A percentile compares a stretch with the other conserved stretches of the same genome.
These are phyloP conservation scores for Ceratotherium simum DNA, from an alignment of 2,113 vertebrate species.

Conservation along the genomic window DNA sequence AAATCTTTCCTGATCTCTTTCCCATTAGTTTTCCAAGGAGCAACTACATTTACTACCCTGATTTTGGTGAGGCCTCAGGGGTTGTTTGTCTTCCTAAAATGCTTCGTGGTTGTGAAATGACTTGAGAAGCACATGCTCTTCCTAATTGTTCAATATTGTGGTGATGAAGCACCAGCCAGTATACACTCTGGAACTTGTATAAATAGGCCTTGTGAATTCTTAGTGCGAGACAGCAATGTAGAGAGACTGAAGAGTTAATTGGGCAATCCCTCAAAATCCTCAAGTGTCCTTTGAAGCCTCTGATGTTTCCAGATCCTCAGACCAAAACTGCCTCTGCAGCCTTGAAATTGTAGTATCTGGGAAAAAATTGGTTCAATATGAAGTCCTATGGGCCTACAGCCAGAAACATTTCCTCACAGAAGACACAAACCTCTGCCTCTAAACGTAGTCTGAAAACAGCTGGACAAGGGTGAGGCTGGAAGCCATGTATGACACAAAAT, in stretches of 20 bases:
- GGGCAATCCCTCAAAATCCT: background rate
- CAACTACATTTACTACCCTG: background rate
- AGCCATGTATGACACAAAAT: background rate
- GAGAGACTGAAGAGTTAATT: background rate
- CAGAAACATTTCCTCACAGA: background rate
- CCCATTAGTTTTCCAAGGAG: background rate
- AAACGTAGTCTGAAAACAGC: background rate
- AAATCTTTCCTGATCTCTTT: constrained; percentile 27
- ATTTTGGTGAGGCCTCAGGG: constrained; percentile 3
- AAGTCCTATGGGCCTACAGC: background rate
- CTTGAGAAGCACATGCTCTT: background rate
- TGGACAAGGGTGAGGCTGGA: background rate
- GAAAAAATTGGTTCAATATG: background rate
- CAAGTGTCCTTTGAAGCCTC: background rate
- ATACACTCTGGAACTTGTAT: background rate
- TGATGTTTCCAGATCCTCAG: background rate
- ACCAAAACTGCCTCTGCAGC: background rate
- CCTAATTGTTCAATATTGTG: background rate
- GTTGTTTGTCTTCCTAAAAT: background rate
- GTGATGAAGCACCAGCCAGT: background rate
- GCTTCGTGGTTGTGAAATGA: background rate
- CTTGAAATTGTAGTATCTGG: background rate
- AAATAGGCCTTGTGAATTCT: background rate
- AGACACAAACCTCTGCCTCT: background rate
- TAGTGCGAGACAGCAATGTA: background rate